Percentiles rank a stretch among this genome's conserved stretches.
Conservation (phyloP, 2,888 invertebrate genomes). For the Tachina lurida region DNA sequence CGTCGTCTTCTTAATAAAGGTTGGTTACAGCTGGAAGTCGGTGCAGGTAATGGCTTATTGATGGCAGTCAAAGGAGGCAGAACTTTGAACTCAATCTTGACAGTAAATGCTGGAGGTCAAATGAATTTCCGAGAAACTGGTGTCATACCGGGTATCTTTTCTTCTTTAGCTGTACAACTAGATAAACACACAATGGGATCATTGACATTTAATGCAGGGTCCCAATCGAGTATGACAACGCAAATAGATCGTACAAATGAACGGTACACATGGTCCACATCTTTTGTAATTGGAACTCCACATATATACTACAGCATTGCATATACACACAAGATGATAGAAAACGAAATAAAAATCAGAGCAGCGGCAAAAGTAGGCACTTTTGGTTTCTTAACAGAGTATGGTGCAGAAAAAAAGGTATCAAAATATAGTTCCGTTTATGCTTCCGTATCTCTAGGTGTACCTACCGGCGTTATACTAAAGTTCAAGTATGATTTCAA, state of each 20-base stretch:
- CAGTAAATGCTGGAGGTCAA: slow-evolving; percentile 87
- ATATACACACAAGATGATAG: slow-evolving; percentile 91
- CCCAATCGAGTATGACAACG: slow-evolving; percentile 90
- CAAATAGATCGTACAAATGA: slow-evolving; percentile 91
- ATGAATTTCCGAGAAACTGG: slow-evolving; percentile 91
- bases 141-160: slow-evolving; percentile 89
- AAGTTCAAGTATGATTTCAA: slow-evolving; percentile 88
- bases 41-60: slow-evolving; percentile 92
- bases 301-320: slow-evolving; percentile 90
- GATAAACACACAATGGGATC: slow-evolving; percentile 95
- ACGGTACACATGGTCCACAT: slow-evolving; percentile 86
- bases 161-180: slow-evolving; percentile 92
- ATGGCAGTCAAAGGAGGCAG: slow-evolving; percentile 87
- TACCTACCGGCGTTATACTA: slow-evolving; percentile 93
- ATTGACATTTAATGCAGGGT: slow-evolving; percentile 90
- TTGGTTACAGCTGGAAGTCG: slow-evolving; percentile 93
- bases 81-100: slow-evolving; percentile 75
- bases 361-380: slow-evolving; percentile 91
- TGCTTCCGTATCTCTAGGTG: slow-evolving; percentile 92
- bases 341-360: slow-evolving; percentile 90
- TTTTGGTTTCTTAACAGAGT: slow-evolving; percentile 93
- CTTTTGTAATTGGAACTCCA: slow-evolving; percentile 91
- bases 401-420: slow-evolving; percentile 96
- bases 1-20: slow-evolving; percentile 91
- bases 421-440: slow-evolving; percentile 94